These are phyloP conservation scores for Ceyx cyanopectus DNA, from an alignment of 2,113 vertebrate species.

Conservation along the genomic window DNA sequence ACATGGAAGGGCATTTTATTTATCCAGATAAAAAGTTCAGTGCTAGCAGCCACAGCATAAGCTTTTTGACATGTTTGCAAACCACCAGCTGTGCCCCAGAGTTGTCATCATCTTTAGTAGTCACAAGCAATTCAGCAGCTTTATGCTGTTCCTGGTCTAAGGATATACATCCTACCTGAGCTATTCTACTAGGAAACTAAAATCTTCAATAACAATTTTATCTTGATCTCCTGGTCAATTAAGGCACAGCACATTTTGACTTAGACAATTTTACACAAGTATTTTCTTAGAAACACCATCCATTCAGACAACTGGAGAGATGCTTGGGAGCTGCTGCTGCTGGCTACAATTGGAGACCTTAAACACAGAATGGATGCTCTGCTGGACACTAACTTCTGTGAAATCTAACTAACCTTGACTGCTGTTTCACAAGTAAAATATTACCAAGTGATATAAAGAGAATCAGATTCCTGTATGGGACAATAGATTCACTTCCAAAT, in stretches of 20 bases:
- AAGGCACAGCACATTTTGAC: neutral
- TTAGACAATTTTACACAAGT: neutral
- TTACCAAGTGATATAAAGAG: neutral
- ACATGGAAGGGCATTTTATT: constrained; percentile 58
- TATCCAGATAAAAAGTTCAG: neutral
- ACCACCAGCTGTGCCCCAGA: constrained; percentile 60
- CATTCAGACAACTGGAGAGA: neutral
- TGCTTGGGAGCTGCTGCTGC: neutral
- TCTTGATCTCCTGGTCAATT: neutral
- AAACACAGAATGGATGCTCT: neutral
- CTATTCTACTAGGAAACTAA: neutral
- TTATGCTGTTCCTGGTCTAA: neutral
- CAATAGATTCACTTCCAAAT: neutral
- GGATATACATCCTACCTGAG: neutral
- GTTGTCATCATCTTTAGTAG: neutral
- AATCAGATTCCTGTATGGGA: neutral
- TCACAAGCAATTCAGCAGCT: neutral
- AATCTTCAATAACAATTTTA: neutral
- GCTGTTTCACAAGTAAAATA: neutral
- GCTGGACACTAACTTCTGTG: neutral
- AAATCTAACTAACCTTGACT: neutral
- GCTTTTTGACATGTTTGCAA: constrained; percentile 47
- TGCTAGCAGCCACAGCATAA: constrained; percentile 57
- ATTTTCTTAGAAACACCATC: neutral
- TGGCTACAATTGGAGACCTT: neutral